Evolutionary conservation across 2,113 vertebrate genomes (phyloP).

Genomic region (Pristiophorus japonicus): DNA sequence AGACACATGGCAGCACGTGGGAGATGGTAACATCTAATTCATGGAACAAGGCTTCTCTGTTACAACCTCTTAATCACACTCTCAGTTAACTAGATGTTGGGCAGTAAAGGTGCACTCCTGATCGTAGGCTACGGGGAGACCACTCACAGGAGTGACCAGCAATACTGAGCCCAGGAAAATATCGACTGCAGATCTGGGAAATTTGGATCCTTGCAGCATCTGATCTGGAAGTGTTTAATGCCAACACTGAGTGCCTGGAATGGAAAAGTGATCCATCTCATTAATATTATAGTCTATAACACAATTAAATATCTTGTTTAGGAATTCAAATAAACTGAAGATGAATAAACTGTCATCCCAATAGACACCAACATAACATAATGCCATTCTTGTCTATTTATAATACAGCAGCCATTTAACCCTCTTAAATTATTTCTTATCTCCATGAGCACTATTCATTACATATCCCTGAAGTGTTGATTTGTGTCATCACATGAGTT

Average conservation of each 20-base stretch:
- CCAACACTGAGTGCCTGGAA: neutral
- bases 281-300: neutral
- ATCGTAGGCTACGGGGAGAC: neutral
- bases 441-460: neutral
- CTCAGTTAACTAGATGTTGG: neutral
- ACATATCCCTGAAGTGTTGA: neutral
- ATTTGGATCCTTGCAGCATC: neutral
- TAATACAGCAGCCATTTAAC: neutral
- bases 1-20: no score
- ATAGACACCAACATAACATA: neutral
- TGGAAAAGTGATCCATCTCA: neutral
- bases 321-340: neutral
- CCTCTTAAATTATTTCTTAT: neutral
- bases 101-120: neutral
- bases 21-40: no score
- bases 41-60: neutral
- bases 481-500: no score
- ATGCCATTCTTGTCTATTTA: neutral
- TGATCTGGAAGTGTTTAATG: neutral
- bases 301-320: neutral
- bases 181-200: neutral
- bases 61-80: neutral
- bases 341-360: neutral
- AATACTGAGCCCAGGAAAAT: neutral
- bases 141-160: neutral